Percentiles rank a stretch among this genome's conserved stretches.
These are phyloP conservation scores for Acrobasis suavella DNA, from an alignment of 2,888 invertebrate species.

Conservation along the genomic window DNA sequence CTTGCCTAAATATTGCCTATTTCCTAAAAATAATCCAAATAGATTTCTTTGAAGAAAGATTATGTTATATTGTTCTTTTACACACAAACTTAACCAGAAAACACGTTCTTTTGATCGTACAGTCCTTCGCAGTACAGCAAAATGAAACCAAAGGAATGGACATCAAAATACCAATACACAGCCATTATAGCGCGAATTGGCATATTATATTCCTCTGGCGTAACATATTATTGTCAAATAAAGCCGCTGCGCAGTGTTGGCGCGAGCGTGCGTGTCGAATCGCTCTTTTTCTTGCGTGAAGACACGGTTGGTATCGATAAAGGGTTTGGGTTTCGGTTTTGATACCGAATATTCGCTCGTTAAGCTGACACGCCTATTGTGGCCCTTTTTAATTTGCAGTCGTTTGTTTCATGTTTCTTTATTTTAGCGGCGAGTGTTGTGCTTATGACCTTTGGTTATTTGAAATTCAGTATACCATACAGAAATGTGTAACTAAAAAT, in stretches of 20 bases:
- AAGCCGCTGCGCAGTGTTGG: constrained; percentile 68
- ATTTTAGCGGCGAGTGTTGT: neutral
- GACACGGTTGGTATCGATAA: constrained; percentile 46
- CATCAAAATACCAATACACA: constrained; percentile 37
- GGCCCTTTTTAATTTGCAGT: constrained; percentile 21
- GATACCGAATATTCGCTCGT: constrained; percentile 62
- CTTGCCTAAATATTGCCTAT: neutral
- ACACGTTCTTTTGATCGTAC: neutral
- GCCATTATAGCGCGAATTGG: constrained; percentile 58
- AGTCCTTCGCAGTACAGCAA: neutral
- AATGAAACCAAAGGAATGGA: constrained; percentile 23
- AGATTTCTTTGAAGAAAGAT: too few relatives aligned
- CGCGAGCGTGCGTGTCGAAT: constrained; percentile 61
- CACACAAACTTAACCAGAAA: neutral
- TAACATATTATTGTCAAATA: constrained; percentile 75
- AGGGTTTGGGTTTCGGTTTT: constrained; percentile 47
- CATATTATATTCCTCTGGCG: constrained; percentile 68
- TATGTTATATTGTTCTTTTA: neutral
- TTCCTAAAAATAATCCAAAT: neutral
- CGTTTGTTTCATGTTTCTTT: constrained; percentile 16
- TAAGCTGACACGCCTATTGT: constrained; percentile 35
- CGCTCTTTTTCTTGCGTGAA: constrained; percentile 57
- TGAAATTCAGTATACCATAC: neutral
- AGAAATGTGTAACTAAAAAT: neutral
- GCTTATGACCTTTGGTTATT: neutral